phyloP scores from a whole-genome alignment of 2,797 vertebrate genomes.

The Staurois parvus region DNA sequence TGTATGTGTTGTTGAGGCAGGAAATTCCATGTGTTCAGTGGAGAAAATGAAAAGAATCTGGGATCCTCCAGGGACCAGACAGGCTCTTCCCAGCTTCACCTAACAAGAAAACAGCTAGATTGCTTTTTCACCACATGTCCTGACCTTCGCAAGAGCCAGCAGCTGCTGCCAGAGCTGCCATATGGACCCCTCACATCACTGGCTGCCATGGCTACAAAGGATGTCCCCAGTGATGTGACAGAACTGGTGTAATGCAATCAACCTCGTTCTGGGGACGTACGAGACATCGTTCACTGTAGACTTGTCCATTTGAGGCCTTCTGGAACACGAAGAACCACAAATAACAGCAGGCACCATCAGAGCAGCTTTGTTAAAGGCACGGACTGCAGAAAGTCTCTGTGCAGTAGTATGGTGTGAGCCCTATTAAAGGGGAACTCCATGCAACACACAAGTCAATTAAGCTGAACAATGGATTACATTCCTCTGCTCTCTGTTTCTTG shows the following conservation, averaged over 20 bases:
- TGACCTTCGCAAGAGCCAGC: slow-evolving; percentile 68
- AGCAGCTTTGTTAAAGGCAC: too few relatives aligned
- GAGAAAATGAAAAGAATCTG: background rate
- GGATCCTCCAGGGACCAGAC: background rate
- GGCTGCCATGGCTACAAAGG: slow-evolving; percentile 71
- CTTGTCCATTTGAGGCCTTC: too few relatives aligned
- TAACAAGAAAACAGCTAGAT: slow-evolving; percentile 31
- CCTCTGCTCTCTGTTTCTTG: too few relatives aligned
- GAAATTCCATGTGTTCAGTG: background rate
- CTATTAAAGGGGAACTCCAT: too few relatives aligned
- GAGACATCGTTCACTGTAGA: slow-evolving; percentile 10
- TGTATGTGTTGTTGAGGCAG: background rate
- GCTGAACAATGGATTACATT: too few relatives aligned
- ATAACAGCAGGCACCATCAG: too few relatives aligned
- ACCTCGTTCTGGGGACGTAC: slow-evolving; percentile 18
- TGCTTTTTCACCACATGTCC: slow-evolving; percentile 44
- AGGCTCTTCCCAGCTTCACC: background rate
- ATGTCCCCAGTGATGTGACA: slow-evolving; percentile 23
- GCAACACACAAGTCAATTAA: too few relatives aligned
- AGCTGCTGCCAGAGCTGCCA: slow-evolving; percentile 71
- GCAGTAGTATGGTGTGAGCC: too few relatives aligned
- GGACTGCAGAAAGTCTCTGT: too few relatives aligned
- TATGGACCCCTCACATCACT: slow-evolving; percentile 70
- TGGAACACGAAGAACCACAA: too few relatives aligned
- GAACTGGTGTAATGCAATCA: slow-evolving; percentile 15